Conservation (phyloP, 2,113 vertebrate genomes). For the Trematocara nigrifrons region DNA sequence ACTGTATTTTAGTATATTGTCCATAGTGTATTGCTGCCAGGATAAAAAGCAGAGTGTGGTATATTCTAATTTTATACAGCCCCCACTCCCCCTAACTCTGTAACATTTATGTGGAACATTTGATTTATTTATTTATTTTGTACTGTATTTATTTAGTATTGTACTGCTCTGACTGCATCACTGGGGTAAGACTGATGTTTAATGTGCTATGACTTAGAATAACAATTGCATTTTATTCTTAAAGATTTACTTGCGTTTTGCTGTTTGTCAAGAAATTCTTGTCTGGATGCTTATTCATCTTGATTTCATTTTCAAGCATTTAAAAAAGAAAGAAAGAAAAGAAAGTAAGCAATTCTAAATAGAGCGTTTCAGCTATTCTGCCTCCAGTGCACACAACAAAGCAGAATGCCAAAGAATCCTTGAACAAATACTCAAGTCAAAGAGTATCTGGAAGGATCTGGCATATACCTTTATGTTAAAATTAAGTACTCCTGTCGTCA, state of each 20-base stretch:
- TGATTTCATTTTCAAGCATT: neutral
- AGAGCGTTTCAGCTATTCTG: conserved; percentile 7
- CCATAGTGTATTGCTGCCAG: neutral
- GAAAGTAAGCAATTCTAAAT: neutral
- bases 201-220: neutral
- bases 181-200: neutral
- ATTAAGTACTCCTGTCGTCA: conserved; percentile 57
- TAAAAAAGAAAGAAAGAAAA: neutral
- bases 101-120: neutral
- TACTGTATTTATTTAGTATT: neutral
- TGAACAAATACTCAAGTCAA: conserved; percentile 39
- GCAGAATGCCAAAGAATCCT: conserved; percentile 4
- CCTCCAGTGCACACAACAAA: neutral
- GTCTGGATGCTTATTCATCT: neutral
- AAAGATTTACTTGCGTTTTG: neutral
- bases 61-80: neutral
- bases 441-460: conserved; percentile 27
- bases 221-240: neutral
- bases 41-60: neutral
- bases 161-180: neutral
- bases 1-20: neutral
- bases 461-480: conserved; percentile 55
- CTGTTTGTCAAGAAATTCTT: conserved; percentile 24
- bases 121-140: neutral
- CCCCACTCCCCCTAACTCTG: neutral